Evolutionary conservation across 2,797 vertebrate genomes (phyloP).

Genomic region (Myioborus melanocephalus): DNA sequence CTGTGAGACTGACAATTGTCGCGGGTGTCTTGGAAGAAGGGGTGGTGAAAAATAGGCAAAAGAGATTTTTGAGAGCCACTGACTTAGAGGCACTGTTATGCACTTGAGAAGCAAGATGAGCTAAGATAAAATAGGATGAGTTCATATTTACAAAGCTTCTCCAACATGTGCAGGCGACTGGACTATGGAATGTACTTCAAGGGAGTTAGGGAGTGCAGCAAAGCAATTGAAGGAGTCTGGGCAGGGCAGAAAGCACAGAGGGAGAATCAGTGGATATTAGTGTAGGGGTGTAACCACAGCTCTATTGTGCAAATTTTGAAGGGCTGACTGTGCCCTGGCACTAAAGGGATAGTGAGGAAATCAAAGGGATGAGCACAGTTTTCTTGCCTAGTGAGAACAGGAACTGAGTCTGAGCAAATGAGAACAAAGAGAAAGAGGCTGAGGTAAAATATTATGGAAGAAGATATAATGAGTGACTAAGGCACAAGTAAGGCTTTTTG

Average conservation of each 20-base stretch:
- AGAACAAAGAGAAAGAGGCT: neutral
- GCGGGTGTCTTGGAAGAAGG: neutral
- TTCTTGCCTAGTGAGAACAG: neutral
- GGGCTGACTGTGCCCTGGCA: neutral
- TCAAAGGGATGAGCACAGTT: neutral
- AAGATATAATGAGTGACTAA: neutral
- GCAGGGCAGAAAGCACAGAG: neutral
- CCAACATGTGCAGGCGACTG: rapidly evolving
- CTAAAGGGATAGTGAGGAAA: neutral
- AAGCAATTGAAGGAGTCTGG: neutral
- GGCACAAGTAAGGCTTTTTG: neutral
- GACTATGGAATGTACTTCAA: neutral
- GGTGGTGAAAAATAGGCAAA: neutral
- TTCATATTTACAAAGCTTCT: neutral
- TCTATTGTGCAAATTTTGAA: neutral
- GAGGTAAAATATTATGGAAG: neutral
- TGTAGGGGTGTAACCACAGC: neutral
- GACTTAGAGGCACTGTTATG: neutral
- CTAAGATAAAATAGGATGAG: neutral
- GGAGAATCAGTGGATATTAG: neutral
- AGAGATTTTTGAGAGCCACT: neutral
- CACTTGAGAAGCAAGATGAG: neutral
- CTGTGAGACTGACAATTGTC: neutral
- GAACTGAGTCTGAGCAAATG: neutral
- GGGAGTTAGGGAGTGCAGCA: neutral